These are phyloP conservation scores for Hirudinaria manillensis DNA, from an alignment of 2,888 invertebrate genomes.

Conservation along the genomic window DNA sequence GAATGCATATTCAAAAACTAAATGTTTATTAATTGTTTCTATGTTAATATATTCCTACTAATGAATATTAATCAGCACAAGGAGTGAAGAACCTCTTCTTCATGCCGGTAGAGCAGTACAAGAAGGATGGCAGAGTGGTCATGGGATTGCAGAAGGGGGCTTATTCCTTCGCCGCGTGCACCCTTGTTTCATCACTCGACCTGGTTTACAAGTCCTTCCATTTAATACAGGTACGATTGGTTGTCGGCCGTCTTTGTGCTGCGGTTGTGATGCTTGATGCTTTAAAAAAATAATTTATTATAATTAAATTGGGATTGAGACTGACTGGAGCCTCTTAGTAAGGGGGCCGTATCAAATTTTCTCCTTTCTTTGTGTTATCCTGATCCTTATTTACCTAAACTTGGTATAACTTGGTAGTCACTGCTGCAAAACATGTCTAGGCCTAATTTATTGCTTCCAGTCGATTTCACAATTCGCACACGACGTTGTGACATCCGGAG, in stretches of 20 bases:
- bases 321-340: no score
- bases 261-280: no score
- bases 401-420: no score
- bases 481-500: slow-evolving; percentile 66
- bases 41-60: background rate
- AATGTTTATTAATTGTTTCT: background rate
- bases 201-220: slow-evolving; percentile 80
- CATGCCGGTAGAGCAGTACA: slow-evolving; percentile 88
- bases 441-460: slow-evolving; percentile 55
- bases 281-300: no score
- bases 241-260: no score
- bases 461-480: slow-evolving; percentile 87
- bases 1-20: no score
- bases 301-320: no score
- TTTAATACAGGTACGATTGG: slow-evolving; percentile 68
- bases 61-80: slow-evolving; percentile 64
- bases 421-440: background rate
- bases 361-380: no score
- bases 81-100: slow-evolving; percentile 87
- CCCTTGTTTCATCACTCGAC: slow-evolving; percentile 87
- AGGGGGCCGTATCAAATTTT: no score
- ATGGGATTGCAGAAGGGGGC: slow-evolving; percentile 79
- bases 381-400: background rate
- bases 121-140: slow-evolving; percentile 79
- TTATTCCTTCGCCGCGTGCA: slow-evolving; percentile 80